phyloP scores from a whole-genome alignment of 2,888 invertebrate species.

The Cryptosula pallasiana region DNA sequence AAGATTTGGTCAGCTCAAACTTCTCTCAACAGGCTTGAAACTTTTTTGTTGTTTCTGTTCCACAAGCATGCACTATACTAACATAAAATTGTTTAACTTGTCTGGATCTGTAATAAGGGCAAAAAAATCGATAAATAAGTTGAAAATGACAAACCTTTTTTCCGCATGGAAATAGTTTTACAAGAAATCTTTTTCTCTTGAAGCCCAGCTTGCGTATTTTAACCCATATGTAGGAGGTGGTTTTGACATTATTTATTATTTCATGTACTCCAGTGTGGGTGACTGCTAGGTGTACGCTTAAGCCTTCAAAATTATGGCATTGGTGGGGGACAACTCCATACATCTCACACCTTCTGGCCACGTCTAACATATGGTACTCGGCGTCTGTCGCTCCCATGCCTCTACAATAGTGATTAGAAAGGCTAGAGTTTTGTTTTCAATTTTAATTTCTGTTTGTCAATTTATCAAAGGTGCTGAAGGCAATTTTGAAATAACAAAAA shows the following conservation, averaged over 20 bases:
- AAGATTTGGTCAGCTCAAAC: too few relatives aligned
- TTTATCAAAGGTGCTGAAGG: too few relatives aligned
- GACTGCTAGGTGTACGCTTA: not conserved
- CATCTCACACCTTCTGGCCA: slow-evolving; percentile 94
- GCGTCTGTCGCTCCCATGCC: slow-evolving; percentile 97
- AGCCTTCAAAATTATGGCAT: not conserved
- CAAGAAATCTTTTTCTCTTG: slow-evolving; percentile 91
- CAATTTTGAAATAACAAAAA: too few relatives aligned
- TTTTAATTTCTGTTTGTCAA: too few relatives aligned
- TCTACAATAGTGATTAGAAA: slow-evolving; percentile 32
- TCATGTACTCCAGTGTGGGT: slow-evolving; percentile 71
- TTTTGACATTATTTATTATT: slow-evolving; percentile 39
- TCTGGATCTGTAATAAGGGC: too few relatives aligned
- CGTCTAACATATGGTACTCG: slow-evolving; percentile 93
- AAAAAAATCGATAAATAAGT: too few relatives aligned
- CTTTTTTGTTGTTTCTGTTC: too few relatives aligned
- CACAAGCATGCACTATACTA: too few relatives aligned
- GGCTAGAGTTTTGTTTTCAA: not conserved
- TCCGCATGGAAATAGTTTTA: slow-evolving; percentile 87
- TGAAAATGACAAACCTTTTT: not conserved
- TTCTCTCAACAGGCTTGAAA: too few relatives aligned
- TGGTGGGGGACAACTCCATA: slow-evolving; percentile 94
- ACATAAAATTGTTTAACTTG: too few relatives aligned
- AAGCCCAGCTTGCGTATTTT: slow-evolving; percentile 98
- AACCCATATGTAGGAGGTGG: slow-evolving; percentile 65